A percentile compares a stretch with the other conserved stretches of the same genome.
phyloP scores from a whole-genome alignment of 2,888 invertebrate genomes.

The Leptarthrus brevirostris region DNA sequence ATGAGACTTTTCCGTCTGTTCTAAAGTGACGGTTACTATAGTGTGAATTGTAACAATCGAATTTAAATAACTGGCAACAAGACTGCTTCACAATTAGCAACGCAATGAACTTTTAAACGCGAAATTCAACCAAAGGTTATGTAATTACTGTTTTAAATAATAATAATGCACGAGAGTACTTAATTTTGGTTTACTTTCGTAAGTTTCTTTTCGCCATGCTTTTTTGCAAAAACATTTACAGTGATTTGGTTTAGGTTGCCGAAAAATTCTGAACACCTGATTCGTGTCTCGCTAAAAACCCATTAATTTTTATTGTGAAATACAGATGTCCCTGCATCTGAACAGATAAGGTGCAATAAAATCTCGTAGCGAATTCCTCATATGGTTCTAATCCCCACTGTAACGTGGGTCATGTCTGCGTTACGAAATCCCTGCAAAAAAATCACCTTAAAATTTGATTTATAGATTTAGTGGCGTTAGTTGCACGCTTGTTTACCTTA shows the following conservation, averaged over 20 bases:
- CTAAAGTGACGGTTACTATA: too few species aligned
- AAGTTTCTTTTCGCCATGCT: too few species aligned
- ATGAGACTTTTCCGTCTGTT: too few species aligned
- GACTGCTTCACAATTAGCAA: too few species aligned
- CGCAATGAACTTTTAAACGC: too few species aligned
- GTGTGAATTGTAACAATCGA: too few species aligned
- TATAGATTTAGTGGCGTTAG: too few species aligned
- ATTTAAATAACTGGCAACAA: too few species aligned
- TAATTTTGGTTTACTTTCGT: too few species aligned
- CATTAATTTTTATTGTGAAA: constrained; percentile 31
- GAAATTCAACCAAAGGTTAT: too few species aligned
- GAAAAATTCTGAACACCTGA: background rate
- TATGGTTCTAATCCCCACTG: constrained; percentile 46
- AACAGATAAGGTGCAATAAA: background rate
- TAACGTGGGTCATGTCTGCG: background rate
- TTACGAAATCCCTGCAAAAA: background rate
- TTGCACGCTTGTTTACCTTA: background rate
- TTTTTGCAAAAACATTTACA: constrained; percentile 9
- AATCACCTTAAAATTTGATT: background rate
- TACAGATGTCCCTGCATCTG: constrained; percentile 50
- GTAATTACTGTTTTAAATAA: too few species aligned
- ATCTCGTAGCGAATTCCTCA: constrained; percentile 26
- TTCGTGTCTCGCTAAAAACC: background rate
- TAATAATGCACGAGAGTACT: too few species aligned
- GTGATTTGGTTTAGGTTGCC: background rate